A percentile compares a stretch with the other conserved stretches of the same genome.
Evolutionary conservation across 2,797 vertebrate genomes (phyloP).

Genomic region (Acipenser transmontanus): DNA sequence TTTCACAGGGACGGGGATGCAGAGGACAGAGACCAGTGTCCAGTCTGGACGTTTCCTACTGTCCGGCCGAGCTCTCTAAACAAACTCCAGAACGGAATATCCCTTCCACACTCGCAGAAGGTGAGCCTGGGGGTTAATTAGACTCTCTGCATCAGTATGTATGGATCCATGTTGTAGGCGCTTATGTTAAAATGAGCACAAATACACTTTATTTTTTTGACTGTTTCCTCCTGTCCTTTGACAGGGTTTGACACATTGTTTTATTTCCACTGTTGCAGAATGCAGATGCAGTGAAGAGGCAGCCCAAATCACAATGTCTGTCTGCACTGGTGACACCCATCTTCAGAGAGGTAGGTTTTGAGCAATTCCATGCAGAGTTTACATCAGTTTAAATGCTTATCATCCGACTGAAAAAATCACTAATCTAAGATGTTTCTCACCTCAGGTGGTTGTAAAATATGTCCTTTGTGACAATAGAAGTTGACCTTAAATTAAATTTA

Average conservation of each 20-base stretch:
- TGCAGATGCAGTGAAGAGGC: slow-evolving; percentile 78
- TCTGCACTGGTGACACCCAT: slow-evolving; percentile 86
- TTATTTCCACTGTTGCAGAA: slow-evolving; percentile 46
- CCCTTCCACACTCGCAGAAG: slow-evolving; percentile 66
- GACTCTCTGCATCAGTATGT: too few species aligned
- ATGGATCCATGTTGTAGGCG: too few species aligned
- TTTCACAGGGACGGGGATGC: slow-evolving; percentile 73
- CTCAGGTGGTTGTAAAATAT: too few species aligned
- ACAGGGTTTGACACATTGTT: too few species aligned
- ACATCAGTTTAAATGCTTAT: too few species aligned
- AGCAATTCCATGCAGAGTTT: too few species aligned
- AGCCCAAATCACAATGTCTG: slow-evolving; percentile 87
- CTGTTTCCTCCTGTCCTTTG: background rate
- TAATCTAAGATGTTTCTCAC: too few species aligned
- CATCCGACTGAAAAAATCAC: too few species aligned
- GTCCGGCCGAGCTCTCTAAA: slow-evolving; percentile 79
- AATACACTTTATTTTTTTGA: too few species aligned
- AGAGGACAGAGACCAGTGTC: slow-evolving; percentile 77
- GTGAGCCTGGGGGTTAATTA: slow-evolving; percentile 27
- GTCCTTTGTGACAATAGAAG: too few species aligned
- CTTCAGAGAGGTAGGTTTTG: slow-evolving; percentile 82
- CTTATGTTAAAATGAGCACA: too few species aligned
- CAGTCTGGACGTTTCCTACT: slow-evolving; percentile 90
- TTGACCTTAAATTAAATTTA: too few species aligned
- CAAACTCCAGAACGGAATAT: slow-evolving; percentile 80